Base-by-base conservation (phyloP, 2,888 invertebrate genomes). In the Sarcophaga variegata region DNA sequence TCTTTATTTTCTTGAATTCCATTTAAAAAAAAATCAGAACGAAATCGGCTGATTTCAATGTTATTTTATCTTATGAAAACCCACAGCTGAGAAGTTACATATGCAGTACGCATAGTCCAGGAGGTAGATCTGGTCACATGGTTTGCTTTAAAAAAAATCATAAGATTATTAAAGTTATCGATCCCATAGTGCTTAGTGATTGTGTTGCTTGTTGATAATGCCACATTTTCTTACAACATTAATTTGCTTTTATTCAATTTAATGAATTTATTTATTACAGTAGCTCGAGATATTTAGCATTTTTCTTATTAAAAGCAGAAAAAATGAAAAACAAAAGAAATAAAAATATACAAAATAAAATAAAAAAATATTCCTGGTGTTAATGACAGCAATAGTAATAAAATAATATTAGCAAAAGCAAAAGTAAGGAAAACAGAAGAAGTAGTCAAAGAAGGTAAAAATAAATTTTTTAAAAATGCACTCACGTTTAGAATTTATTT, bases 211-310 rank as follows among this genome's bases (percentile, higher is more conserved):
- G 10, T 10, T 37, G 74, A 76, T 54, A 67, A 72, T 69, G 70
- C 54, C 63, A 77, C 78, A 8, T 10, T 66, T 76, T 54, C n/a
- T 62, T 62, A 54, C 54, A 54, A 54, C 67, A 59, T 77, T 77
- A 45, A 69, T 67, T 59, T 70, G 64, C 70, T 45, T 54, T 62
- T 83, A 81, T 81, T 72, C 69, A 74, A 83, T 86, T 83, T 86
- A 86, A 87, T 87, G 77, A 87, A 87, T 84, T 87, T 79, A 79
- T 81, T 37, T 37, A 72, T 81, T 82, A 66, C 25, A 62, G 17
- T 14, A 54, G 27, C 64, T 27, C 64, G 66, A 84, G 70, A 84
- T 70, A 79, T 79, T 79, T 78, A 20, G 45, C 25, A 27, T 64
- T 71, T 71, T 80, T 74, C n/a, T 66, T 27, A 71, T 37, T 37